Evolutionary conservation across 2,888 invertebrate genomes (phyloP), one percentile per base, ranked within the genome.

Genomic region (Periphyllus acericola): DNA sequence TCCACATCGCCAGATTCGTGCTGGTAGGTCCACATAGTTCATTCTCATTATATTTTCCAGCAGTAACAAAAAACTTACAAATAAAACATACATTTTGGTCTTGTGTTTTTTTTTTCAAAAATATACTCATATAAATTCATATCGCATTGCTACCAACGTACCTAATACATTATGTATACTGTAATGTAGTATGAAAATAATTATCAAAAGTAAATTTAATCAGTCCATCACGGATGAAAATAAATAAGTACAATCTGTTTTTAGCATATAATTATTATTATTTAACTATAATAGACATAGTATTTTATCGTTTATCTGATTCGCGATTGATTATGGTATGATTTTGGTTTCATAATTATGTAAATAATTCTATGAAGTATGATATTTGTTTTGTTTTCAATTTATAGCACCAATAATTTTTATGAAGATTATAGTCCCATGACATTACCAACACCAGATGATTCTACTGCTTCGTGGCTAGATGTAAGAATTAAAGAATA

Each of bases 401-500:
- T 76, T n/a, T 34, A 21, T n/a, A 85, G 85, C 68, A 17, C 60
- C 40, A 36, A 75, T 11, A 21, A 32, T 29, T 60, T 76, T n/a
- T 17, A 19, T 40, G 78, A 60, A 71, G 32, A 72, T 29, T 17
- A 68, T 34, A 66, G 52, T 55, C 78, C 29, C 25, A 78, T 68
- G 66, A 55, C 79, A 34, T 36, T 80, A 55, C 55, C 78, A 19
- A 87, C 87, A 25, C 81, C 87, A n/a, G 81, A 80, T 1, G 81
- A 81, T 46, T 87, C 87, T 21, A 87, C 74, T 46, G 87, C 87
- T 74, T 87, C 87, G 32, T 87, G 87, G 87, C 29, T 87, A 40
- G 87, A 87, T n/a, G 87, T 87, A 74, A 74, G 87, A 46, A 9
- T 40, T 3, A 40, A 40, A 5, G 3, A 46, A 1, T 74, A 74